These are phyloP conservation scores for Drosophila suzukii DNA, from an alignment of 1,140 invertebrate species.

Conservation along the genomic window DNA sequence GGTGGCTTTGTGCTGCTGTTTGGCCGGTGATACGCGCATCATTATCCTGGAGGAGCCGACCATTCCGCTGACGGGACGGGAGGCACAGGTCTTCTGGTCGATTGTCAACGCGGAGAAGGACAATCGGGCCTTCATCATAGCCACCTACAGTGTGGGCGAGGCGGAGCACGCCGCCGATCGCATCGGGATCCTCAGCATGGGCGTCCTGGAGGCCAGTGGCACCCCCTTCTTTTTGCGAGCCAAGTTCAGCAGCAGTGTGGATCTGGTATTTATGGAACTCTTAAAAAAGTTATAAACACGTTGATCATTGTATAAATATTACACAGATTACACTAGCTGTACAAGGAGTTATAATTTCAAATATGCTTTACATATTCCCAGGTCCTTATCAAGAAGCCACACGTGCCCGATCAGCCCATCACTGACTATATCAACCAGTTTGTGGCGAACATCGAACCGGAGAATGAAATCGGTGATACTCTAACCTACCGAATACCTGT, in stretches of 20 bases:
- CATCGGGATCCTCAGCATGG: slow-evolving; percentile 65
- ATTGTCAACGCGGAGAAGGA: slow-evolving; percentile 85
- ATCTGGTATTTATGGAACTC: slow-evolving; percentile 86
- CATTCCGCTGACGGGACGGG: slow-evolving; percentile 16
- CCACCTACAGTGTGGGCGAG: slow-evolving; percentile 68
- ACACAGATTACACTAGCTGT: too few relatives aligned
- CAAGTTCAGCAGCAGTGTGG: slow-evolving; percentile 94
- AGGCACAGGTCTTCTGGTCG: slow-evolving; percentile 88
- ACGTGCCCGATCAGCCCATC: slow-evolving; percentile 60
- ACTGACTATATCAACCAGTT: slow-evolving; percentile 61
- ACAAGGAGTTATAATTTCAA: too few relatives aligned
- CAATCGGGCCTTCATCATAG: slow-evolving; percentile 48
- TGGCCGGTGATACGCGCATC: slow-evolving; percentile 50
- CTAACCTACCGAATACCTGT: slow-evolving; percentile 56
- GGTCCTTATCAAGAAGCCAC: slow-evolving; percentile 67
- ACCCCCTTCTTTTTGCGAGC: slow-evolving; percentile 94
- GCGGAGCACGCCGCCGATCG: slow-evolving; percentile 68
- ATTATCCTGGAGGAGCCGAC: slow-evolving; percentile 72
- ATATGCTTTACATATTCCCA: background rate
- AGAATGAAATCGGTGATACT: slow-evolving; percentile 72
- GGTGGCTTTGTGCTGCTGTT: slow-evolving; percentile 56
- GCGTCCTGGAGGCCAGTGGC: slow-evolving; percentile 85
- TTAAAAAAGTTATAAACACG: too few relatives aligned
- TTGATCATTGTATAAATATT: too few relatives aligned
- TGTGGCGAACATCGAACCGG: slow-evolving; percentile 42